Percentiles rank a stretch among this genome's conserved stretches.
Conservation (phyloP, 2,113 vertebrate genomes). For the Phyllopteryx taeniolatus region DNA sequence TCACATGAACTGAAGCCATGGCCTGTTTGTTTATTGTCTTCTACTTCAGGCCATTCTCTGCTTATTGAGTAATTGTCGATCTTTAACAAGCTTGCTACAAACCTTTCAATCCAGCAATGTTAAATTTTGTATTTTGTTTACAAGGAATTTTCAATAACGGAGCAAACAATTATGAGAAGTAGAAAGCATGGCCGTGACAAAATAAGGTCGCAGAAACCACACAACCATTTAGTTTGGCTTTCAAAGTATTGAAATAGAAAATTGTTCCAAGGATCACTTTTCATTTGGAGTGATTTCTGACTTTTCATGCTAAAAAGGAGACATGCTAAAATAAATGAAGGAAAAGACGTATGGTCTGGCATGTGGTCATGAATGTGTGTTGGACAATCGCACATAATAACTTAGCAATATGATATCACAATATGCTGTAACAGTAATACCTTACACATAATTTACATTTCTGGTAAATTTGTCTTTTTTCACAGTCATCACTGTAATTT, state of each 20-base stretch:
- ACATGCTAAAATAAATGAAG: background rate
- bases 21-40: constrained; percentile 24
- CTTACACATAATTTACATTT: background rate
- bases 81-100: background rate
- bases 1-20: constrained; percentile 4
- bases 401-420: background rate
- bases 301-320: background rate
- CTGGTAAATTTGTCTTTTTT: background rate
- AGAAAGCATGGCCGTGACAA: background rate
- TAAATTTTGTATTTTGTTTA: background rate
- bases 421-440: background rate
- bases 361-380: background rate
- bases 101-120: background rate
- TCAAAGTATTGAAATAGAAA: background rate
- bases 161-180: background rate
- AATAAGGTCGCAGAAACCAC: background rate
- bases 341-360: background rate
- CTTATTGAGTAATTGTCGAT: constrained; percentile 19
- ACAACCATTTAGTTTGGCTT: background rate
- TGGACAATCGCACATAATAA: background rate
- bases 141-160: background rate
- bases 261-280: background rate
- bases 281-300: background rate
- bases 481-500: background rate
- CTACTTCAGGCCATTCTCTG: constrained; percentile 16